These are phyloP conservation scores for Scelioninae gen. 1 DNA, from an alignment of 2,888 invertebrate species.

Conservation along the genomic window DNA sequence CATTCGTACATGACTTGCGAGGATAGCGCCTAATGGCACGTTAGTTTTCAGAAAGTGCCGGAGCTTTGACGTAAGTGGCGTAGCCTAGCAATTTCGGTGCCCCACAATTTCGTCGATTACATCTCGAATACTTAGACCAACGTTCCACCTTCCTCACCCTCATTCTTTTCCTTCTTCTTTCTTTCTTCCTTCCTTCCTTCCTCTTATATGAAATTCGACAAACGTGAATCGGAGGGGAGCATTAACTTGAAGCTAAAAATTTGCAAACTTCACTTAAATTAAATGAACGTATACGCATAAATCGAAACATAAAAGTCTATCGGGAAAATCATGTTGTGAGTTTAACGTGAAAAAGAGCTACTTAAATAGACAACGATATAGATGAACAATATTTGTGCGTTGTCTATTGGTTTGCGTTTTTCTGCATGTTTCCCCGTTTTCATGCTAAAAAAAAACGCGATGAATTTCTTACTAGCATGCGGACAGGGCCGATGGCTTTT, in stretches of 20 bases:
- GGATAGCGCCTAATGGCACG: conserved; percentile 73
- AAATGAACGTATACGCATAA: too few species aligned
- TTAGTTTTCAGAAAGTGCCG: conserved; percentile 75
- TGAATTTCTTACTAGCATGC: conserved; percentile 59
- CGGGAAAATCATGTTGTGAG: too few species aligned
- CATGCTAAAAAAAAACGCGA: conserved; percentile 50
- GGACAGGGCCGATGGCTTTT: conserved; percentile 59
- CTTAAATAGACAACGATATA: conserved; percentile 5
- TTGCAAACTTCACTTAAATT: too few species aligned
- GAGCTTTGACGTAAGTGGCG: conserved; percentile 70
- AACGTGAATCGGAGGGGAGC: conserved; percentile 29
- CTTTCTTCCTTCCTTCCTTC: conserved; percentile 48
- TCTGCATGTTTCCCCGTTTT: conserved; percentile 21
- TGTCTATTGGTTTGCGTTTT: conserved; percentile 12
- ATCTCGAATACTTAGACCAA: conserved; percentile 73
- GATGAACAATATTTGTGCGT: conserved; percentile 12
- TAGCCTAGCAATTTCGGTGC: conserved; percentile 80
- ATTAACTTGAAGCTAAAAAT: too few species aligned
- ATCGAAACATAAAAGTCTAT: too few species aligned
- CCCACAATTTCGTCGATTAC: conserved; percentile 80
- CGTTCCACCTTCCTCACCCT: conserved; percentile 67
- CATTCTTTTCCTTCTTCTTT: conserved; percentile 57
- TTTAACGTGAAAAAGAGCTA: too few species aligned
- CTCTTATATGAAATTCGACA: conserved; percentile 47
- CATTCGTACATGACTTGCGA: conserved; percentile 64